These are phyloP conservation scores for Dasyornis broadbenti DNA, from an alignment of 2,113 vertebrate species.

Conservation along the genomic window DNA sequence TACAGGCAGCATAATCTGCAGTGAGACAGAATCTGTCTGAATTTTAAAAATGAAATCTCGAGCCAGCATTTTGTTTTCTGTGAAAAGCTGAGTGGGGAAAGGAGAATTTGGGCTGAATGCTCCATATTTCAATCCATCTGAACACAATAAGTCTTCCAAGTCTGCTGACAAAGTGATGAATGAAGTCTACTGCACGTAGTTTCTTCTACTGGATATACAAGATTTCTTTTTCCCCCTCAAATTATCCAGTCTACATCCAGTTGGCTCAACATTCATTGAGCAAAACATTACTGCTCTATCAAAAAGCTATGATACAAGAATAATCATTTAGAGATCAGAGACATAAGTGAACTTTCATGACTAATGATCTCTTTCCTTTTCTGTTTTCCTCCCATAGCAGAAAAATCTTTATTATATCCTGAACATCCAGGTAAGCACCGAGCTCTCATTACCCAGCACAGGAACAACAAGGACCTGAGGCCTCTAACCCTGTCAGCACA, in stretches of 20 bases:
- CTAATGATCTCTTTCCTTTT: background rate
- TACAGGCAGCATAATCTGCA: slow-evolving; percentile 17
- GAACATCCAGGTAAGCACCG: background rate
- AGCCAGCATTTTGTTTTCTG: background rate
- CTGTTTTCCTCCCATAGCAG: background rate
- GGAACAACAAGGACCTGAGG: background rate
- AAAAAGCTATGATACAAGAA: background rate
- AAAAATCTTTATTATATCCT: background rate
- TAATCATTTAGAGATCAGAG: background rate
- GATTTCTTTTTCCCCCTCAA: background rate
- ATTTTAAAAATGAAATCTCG: background rate
- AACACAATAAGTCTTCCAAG: background rate
- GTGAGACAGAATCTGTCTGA: background rate
- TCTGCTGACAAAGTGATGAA: background rate
- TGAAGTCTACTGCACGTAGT: background rate
- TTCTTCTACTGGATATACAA: background rate
- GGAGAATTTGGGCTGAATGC: background rate
- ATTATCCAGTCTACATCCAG: background rate
- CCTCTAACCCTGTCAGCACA: background rate
- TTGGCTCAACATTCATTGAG: background rate
- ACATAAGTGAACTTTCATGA: background rate
- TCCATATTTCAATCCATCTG: background rate
- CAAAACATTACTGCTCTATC: background rate
- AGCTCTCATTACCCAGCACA: background rate
- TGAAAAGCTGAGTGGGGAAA: background rate